A percentile compares a stretch with the other conserved stretches of the same genome.
These are phyloP conservation scores for Ginglymostoma cirratum DNA, from an alignment of 2,113 vertebrate species.

Conservation along the genomic window DNA sequence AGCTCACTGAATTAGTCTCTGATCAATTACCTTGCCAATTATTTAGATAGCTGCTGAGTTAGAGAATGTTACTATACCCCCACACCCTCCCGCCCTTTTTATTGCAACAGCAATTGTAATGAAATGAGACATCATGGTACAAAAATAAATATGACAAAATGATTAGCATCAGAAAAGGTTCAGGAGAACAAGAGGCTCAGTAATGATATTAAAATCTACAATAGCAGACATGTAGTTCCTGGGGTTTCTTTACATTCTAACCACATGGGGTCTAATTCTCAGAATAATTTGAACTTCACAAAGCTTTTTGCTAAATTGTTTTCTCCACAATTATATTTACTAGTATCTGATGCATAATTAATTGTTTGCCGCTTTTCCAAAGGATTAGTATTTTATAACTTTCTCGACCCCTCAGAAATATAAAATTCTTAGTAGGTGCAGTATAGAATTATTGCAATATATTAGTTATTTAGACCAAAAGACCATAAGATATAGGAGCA, in stretches of 20 bases:
- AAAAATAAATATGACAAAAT: background rate
- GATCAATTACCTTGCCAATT: slow-evolving; percentile 8
- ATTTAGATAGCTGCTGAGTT: slow-evolving; percentile 12
- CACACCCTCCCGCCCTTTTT: no score
- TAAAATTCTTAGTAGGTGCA: background rate
- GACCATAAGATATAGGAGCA: no score
- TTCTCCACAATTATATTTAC: background rate
- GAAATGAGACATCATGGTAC: background rate
- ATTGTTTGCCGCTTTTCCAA: background rate
- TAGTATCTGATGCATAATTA: background rate
- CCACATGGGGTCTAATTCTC: background rate
- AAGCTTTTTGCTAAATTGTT: background rate
- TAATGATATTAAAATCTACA: background rate
- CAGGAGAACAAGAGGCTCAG: background rate
- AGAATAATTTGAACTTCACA: background rate
- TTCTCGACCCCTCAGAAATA: background rate
- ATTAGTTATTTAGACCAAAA: no score
- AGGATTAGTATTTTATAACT: background rate
- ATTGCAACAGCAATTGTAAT: background rate
- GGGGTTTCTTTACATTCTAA: background rate
- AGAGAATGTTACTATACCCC: background rate
- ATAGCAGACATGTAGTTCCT: background rate
- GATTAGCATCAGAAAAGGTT: slow-evolving; percentile 13
- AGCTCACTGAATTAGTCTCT: background rate
- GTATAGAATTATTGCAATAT: background rate